Evolutionary conservation across 2,113 vertebrate genomes (phyloP), one percentile per base, ranked within the genome.

Genomic region (Columbina picui): DNA sequence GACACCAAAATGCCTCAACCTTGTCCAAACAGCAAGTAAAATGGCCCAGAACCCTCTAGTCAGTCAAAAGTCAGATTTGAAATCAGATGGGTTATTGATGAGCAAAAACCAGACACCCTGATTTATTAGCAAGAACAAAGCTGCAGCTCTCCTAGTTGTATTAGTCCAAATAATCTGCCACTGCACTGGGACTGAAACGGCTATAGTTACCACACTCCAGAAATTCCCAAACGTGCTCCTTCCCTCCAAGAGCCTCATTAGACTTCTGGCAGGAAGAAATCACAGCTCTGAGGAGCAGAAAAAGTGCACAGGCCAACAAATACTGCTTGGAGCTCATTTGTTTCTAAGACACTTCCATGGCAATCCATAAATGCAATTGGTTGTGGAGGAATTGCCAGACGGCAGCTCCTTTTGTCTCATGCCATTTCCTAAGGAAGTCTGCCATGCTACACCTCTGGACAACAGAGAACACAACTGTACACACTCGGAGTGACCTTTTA

Each of bases 251-350:
- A 90, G 63, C 25, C 55, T 84, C 71, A 77, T 83, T 41, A 70
- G 63, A 74, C 55, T 92, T 86, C 68, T 86, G 63, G 19, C 32
- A 90, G 34, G 15, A 57, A 69, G 41, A 73, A 85, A 76, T 59
- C 57, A 47, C 8, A 25, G 63, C 41, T 79, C 43, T 36, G 41
- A 83, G 36, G n/a, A 83, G 59, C 19, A 67, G 64, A 13, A 87
- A 25, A 91, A 91, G 81, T 23, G 6, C 30, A 68, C 26, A 63
- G 57, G 49, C 47, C 65, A 70, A 50, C 38, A 68, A 16, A 59
- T 0, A 1, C 26, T 12, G 43, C 61, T 87, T 78, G 1, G 2
- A 69, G 21, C 30, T 88, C 81, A 59, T n/a, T 34, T 0, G 0
- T 65, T 84, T n/a, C 63, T 7, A 34, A 67, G 43, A 82, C 36